Base-by-base conservation (phyloP, 2,888 invertebrate species). In the Ennomos erosarius region DNA sequence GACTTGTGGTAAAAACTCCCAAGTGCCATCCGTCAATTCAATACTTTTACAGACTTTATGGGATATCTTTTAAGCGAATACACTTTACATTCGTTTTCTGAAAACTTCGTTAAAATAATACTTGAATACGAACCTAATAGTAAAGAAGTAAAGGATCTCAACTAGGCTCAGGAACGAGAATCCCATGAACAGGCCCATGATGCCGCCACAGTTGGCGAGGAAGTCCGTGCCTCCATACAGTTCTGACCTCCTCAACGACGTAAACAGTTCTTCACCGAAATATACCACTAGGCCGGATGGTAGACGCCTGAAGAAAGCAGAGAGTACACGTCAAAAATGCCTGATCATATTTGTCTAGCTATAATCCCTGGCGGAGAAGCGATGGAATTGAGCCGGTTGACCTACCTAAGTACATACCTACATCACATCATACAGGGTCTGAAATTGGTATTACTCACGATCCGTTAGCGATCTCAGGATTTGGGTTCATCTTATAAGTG, bases 151-250 rank as follows among this genome's bases (percentile, higher is more conserved):
- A 4, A 93, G 57, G 10, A 93, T 90, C 76, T 93, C 93, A 0
- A 93, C 84, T 11, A 93, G 79, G 3, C 93, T 93, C 10, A 93
- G 71, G 63, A 93, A 86, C 0, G 93, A 93, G 73, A 93, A 93
- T 36, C 93, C 93, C 62, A 92, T 90, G 70, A 93, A 93, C 8
- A 93, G 76, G 0, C 93, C 93, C 59, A 93, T 80, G 37, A 93
- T 81, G 62, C 93, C 93, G 5, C 93, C 93, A 65, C 92, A 93
- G 73, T 92, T 92, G 65, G 93, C 93, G 10, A 93, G 75, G 72
- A 93, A 93, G 71, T 93, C 93, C 0, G 90, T 90, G 43, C 83
- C 78, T 1, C 93, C 93, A 67, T 92, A 93, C 45, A 93, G 75
- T 69, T 93, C 93, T 51, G 93, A 93, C 35, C 93, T 81, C 56